These are phyloP conservation scores for Montipora foliosa DNA, from an alignment of 64 coral and sea anemone genomes.

Conservation along the genomic window DNA sequence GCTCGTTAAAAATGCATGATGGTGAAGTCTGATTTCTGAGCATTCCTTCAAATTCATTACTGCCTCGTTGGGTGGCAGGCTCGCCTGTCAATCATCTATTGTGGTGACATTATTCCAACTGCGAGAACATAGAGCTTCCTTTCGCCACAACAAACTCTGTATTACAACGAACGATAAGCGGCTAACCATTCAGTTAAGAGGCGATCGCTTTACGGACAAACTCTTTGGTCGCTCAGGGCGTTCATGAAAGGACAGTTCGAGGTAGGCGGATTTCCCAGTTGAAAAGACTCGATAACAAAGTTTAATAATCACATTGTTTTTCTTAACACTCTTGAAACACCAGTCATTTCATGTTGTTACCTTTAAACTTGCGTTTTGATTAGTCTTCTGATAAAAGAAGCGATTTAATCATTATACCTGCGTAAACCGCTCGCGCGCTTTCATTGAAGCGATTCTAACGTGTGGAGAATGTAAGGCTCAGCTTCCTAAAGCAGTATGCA, in stretches of 20 bases:
- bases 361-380: not conserved
- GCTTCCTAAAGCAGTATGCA: too few relatives aligned
- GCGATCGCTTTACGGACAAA: too few relatives aligned
- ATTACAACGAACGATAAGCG: not conserved
- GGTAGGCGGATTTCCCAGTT: not conserved
- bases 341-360: not conserved
- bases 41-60: conserved; percentile 32
- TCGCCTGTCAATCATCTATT: conserved; percentile 32
- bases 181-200: not conserved
- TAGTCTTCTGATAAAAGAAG: not conserved
- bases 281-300: not conserved
- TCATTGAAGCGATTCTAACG: not conserved
- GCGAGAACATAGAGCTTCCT: not conserved
- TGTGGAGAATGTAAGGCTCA: too few relatives aligned
- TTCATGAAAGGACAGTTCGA: not conserved
- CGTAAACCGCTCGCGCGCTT: not conserved
- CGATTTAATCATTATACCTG: not conserved
- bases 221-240: not conserved
- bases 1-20: conserved; percentile 38
- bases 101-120: not conserved
- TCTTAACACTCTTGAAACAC: not conserved
- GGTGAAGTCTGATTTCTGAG: not conserved
- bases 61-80: not conserved
- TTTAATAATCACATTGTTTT: conserved; percentile 15
- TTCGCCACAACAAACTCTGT: conserved; percentile 22